Evolutionary conservation across 2,888 invertebrate genomes (phyloP), one percentile per base, ranked within the genome.

Genomic region (Calliopum simillimum): DNA sequence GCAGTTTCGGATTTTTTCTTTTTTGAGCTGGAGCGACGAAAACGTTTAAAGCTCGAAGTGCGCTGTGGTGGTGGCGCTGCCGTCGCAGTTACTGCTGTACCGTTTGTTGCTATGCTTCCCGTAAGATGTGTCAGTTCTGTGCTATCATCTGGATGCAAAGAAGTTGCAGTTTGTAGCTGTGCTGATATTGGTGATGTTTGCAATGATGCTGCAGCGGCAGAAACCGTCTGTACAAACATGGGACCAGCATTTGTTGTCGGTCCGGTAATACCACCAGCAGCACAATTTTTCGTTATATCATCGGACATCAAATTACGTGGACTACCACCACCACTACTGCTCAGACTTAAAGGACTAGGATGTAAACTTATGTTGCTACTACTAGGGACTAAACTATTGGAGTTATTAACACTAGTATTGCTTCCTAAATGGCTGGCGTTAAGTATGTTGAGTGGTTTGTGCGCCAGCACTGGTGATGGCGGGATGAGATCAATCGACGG

Each of bases 11-110:
- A 49, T 19, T 81, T 80, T 13, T 84, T 84, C 75, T 91, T 93
- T 72, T 91, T 89, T 79, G 96, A 88, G 83, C 95, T 92, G 65
- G 94, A 90, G 71, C 91, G 88, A 19, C 92, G 91, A 76, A 92
- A 87, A 77, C 92, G 91, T 92, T 85, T 85, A 41, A 92, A 93
- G 73, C 94, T 94, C 79, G 92, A 79, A 33, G 77, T 71, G 23
- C 78, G 78, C 43, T 77, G 80, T 68, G 76, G 72, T 5, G 78
- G 44, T 73, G 72, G 70, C 13, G 66, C 59, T 33, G 75, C 75
- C 21, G 74, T 59, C 44, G 53, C 33, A 41, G 61, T 59, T n/a
- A 62, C 19, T 23, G 64, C 44, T 12, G 69, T 53, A 55, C 58
- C 68, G 33, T 53, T 74, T 13, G 51, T 33, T n/a, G 65, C 51